Evolutionary conservation across 2,888 invertebrate species (phyloP), one percentile per base, ranked within the genome.

Genomic region (Lithophane ornitopus): DNA sequence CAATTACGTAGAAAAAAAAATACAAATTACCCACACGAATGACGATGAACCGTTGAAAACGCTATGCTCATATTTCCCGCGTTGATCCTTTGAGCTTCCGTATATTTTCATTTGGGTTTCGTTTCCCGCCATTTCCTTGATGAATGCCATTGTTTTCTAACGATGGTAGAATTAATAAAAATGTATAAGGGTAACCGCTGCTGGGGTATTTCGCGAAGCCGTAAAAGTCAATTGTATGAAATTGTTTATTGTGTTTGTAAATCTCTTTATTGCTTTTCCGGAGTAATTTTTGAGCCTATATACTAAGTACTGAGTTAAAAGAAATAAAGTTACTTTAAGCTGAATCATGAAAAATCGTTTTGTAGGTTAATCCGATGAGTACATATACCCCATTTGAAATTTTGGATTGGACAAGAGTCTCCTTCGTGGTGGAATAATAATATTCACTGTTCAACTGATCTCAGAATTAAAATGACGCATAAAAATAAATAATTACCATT

Each of bases 21-120:
- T 76, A 85, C 71, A 87, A 91, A 92, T 92, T 92, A 91, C 87
- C 80, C 80, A 88, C 92, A 93, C 92, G 92, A 90, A 90, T 87
- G 80, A 87, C 82, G 82, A 80, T 84, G 76, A 68, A 81, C 77
- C 81, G 77, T 77, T 81, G 76, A 87, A 80, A 87, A 85, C 74
- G 80, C 66, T 56, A 58, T 76, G 74, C 59, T 85, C 84, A 84
- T 85, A 86, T 86, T 89, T 89, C 79, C 49, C 56, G 39, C 28
- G 69, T 65, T 73, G 70, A 86, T 85, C 85, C 83, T 76, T 71
- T 76, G 73, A 76, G 79, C 76, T 44, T 19, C 19, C 52, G 49
- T 85, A 65, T 76, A 79, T 82, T 85, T 85, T 85, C 69, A 85
- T 85, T 83, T 41, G 70, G 70, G 61, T 61, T 75, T 68, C 70